Conservation (phyloP, 2,797 vertebrate species). For the Epinephelus coioides region DNA sequence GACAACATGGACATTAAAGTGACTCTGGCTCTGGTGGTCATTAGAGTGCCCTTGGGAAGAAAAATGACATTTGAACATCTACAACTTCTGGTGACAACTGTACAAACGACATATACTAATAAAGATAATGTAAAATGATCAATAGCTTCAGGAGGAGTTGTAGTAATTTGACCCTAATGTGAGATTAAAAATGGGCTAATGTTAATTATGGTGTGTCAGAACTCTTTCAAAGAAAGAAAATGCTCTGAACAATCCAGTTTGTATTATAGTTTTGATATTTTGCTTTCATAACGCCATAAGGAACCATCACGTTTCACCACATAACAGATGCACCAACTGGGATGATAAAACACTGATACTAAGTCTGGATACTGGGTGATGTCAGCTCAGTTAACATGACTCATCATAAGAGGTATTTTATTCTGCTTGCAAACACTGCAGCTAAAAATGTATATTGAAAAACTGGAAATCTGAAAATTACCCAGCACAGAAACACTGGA, state of each 20-base stretch:
- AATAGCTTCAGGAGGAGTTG: background rate
- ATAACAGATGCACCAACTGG: background rate
- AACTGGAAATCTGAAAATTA: too few relatives aligned
- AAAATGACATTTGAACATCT: background rate
- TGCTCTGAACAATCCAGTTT: too few relatives aligned
- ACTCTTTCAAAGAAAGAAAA: background rate
- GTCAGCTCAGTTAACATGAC: too few relatives aligned
- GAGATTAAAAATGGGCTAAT: background rate
- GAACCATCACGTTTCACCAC: background rate
- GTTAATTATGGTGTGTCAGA: background rate
- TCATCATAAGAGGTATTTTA: too few relatives aligned
- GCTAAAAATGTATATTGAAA: too few relatives aligned
- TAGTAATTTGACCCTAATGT: too few relatives aligned
- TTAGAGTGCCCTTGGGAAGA: background rate
- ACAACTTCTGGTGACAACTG: background rate
- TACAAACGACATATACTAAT: too few relatives aligned
- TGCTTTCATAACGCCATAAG: background rate
- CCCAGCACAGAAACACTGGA: too few relatives aligned
- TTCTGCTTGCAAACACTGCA: too few relatives aligned
- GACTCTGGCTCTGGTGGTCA: background rate
- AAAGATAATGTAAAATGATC: background rate
- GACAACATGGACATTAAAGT: too few relatives aligned
- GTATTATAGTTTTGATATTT: background rate
- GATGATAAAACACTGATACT: background rate
- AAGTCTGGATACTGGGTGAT: too few relatives aligned